Percentiles rank a stretch among this genome's conserved stretches.
These are phyloP conservation scores for Accipiter cooperii DNA, from an alignment of 2,113 vertebrate species.

Conservation along the genomic window DNA sequence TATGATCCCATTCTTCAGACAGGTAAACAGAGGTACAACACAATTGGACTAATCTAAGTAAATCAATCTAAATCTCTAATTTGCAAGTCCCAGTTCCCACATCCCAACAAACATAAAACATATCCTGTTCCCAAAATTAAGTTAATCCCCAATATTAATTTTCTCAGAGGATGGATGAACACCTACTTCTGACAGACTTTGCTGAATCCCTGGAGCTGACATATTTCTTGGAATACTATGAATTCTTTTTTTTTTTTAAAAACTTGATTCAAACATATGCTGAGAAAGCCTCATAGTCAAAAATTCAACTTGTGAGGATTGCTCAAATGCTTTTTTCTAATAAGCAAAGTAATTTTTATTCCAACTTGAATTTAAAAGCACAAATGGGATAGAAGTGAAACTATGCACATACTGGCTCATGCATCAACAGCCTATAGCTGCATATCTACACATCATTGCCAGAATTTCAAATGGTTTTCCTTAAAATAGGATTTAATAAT, in stretches of 20 bases:
- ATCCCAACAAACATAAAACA: not conserved
- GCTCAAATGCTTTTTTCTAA: not conserved
- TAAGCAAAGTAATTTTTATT: not conserved
- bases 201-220: not conserved
- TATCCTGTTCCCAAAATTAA: not conserved
- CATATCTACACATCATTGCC: not conserved
- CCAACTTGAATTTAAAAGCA: not conserved
- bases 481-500: not conserved
- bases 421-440: not conserved
- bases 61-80: not conserved
- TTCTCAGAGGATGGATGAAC: not conserved
- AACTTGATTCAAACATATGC: not conserved
- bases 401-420: not conserved
- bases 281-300: not conserved
- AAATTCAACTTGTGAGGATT: not conserved
- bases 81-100: not conserved
- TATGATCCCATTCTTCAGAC: not conserved
- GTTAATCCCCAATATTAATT: not conserved
- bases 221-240: not conserved
- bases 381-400: not conserved
- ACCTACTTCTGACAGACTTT: rapidly evolving
- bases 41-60: not conserved
- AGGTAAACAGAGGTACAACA: not conserved
- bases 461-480: not conserved
- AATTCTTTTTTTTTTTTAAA: not conserved